Evolutionary conservation across 1,140 invertebrate genomes (phyloP), one percentile per base, ranked within the genome.

Genomic region (Mercenaria mercenaria): DNA sequence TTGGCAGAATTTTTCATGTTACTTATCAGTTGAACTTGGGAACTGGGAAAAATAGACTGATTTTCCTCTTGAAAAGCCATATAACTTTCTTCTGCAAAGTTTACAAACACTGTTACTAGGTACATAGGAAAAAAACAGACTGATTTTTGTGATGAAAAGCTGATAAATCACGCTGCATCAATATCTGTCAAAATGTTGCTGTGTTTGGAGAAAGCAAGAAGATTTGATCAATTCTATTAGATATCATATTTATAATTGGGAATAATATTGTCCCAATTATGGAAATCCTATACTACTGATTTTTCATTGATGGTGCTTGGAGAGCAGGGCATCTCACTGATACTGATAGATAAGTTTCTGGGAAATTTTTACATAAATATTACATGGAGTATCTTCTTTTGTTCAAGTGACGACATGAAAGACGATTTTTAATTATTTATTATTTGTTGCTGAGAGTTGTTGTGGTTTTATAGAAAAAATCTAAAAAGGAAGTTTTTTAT

Each of bases 121-220:
- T n/a, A n/a, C n/a, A n/a, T n/a, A n/a, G n/a, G n/a, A n/a, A n/a
- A n/a, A n/a, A n/a, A n/a, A n/a, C n/a, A n/a, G 37, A 41, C 37
- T 74, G 23, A 41, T 43, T 41, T 20, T 43, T 37, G 13, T 69
- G 29, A 34, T 13, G 10, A n/a, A 79, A 34, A 50, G 15, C 47
- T 79, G 29, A 79, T 79, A 79, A 79, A 79, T 79, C 29, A 15
- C 4, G 18, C 1, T 59, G 20, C 47, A 79, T 79, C 76, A 79
- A 79, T 79, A 52, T 4, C 47, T 79, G 76, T 79, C 76, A 56
- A 79, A 79, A 23, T 79, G 43, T 39, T 79, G 50, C 29, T 52
- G 47, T 79, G 29, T 29, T 52, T 41, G 2, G 41, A 59, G 76
- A 79, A 59, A 79, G n/a, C 26, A 2, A 2, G 8, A 47, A 50